A percentile compares a stretch with the other conserved stretches of the same genome.
phyloP scores from a whole-genome alignment of 2,797 vertebrate species.

The Myotis vivesi region DNA sequence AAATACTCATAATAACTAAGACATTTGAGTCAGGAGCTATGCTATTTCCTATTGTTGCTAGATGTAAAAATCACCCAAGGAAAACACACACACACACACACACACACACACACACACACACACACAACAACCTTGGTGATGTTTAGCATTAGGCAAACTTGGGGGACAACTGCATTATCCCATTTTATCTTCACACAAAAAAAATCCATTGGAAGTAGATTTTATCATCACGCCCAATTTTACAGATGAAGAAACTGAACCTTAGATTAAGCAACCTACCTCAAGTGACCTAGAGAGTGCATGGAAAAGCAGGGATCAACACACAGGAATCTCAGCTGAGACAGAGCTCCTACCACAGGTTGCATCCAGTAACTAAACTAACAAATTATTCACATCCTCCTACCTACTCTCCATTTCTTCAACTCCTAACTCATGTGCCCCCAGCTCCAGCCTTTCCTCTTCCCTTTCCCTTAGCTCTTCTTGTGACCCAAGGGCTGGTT shows the following conservation, averaged over 20 bases:
- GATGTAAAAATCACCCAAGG: background rate
- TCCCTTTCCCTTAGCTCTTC: background rate
- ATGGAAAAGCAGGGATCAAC: background rate
- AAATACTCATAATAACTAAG: background rate
- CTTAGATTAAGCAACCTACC: background rate
- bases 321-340: background rate
- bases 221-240: background rate
- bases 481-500: background rate
- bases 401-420: background rate
- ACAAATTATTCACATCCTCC: background rate
- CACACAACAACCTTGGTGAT: background rate
- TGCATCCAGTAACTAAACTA: background rate
- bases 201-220: background rate
- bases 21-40: background rate
- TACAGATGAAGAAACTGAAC: background rate
- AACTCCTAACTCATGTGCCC: accelerated
- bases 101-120: background rate
- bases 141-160: background rate
- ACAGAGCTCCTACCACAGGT: background rate
- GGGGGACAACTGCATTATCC: background rate
- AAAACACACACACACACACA: background rate
- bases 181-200: background rate
- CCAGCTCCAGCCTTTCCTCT: no score
- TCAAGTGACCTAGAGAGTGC: background rate
- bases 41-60: background rate